Base-by-base conservation (phyloP, 2,888 invertebrate species). In the Onthophagus sagittarius region DNA sequence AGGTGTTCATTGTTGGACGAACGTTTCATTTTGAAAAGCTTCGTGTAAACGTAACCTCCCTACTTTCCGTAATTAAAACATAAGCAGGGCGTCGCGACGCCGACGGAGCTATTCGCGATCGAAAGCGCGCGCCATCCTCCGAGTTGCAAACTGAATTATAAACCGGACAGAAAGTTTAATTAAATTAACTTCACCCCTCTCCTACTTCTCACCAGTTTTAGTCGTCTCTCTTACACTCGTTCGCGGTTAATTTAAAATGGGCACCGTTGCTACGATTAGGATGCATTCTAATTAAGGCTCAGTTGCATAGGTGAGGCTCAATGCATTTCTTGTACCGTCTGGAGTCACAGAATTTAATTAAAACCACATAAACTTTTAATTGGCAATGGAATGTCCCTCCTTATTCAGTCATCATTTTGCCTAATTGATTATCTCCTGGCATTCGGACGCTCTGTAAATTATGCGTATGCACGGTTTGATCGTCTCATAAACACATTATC, bases 31-130 rank as follows among this genome's bases (percentile, higher is more conserved):
- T 53, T 53, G 39, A 53, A 53, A 53, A 53, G 39, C 39, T 11
- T 53, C 39, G 39, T 11, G 39, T 11, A 53, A 53, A 53, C 39
- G 39, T 53, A 9, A 53, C 39, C 39, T 53, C 39, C 39, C 39
- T 14, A 64, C 64, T 64, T 23, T 64, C 15, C 9, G 64, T 64
- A 64, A 64, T 64, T 64, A 64, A 64, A 64, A 14, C 64, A 64
- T 64, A 64, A 64, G 23, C 64, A 64, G 23, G 15, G 64, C 64
- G 9, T 2, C n/a, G 15, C 63, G 39, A 2, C 39, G 39, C 23
- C 23, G 23, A 23, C 23, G 23, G 23, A 2, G 23, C 39, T 9
- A 53, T 11, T 53, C 39, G 39, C 39, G 39, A 53, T 53, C 39
- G 39, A 53, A 53, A 53, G 39, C 39, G 39, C 39, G 39, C 39